These are phyloP conservation scores for Panzeria rudis DNA, from an alignment of 2,888 invertebrate species.

Conservation along the genomic window DNA sequence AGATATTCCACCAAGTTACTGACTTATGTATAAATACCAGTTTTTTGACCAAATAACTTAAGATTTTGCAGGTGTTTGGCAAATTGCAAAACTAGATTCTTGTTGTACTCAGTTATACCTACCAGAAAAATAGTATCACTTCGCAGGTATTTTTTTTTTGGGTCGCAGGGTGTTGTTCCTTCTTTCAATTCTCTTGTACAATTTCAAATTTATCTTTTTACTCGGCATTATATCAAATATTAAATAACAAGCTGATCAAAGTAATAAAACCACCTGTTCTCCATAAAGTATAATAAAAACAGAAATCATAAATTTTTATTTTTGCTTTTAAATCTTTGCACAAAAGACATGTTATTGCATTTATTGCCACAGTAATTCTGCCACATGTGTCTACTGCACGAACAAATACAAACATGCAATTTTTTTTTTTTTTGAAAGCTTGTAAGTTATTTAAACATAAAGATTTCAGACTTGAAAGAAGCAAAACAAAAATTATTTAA, in stretches of 20 bases:
- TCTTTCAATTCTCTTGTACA: not conserved
- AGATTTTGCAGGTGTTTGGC: too few relatives aligned
- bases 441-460: constrained; percentile 6
- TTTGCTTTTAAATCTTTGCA: constrained; percentile 17
- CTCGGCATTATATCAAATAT: not conserved
- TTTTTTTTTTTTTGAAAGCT: not conserved
- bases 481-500: not conserved
- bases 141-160: too few relatives aligned
- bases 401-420: not conserved
- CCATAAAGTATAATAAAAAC: constrained; percentile 32
- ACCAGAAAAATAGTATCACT: too few relatives aligned
- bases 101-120: too few relatives aligned
- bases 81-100: too few relatives aligned
- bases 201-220: constrained; percentile 3
- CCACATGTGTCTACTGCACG: constrained; percentile 11
- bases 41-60: too few relatives aligned
- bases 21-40: too few relatives aligned
- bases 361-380: not conserved
- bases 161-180: not conserved
- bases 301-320: constrained; percentile 27
- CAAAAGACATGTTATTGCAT: constrained; percentile 12
- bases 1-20: too few relatives aligned
- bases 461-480: constrained; percentile 6
- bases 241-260: constrained; percentile 11
- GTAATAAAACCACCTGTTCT: constrained; percentile 49